These are phyloP conservation scores for Vulpes lagopus DNA, from an alignment of 2,113 vertebrate species.

Conservation along the genomic window DNA sequence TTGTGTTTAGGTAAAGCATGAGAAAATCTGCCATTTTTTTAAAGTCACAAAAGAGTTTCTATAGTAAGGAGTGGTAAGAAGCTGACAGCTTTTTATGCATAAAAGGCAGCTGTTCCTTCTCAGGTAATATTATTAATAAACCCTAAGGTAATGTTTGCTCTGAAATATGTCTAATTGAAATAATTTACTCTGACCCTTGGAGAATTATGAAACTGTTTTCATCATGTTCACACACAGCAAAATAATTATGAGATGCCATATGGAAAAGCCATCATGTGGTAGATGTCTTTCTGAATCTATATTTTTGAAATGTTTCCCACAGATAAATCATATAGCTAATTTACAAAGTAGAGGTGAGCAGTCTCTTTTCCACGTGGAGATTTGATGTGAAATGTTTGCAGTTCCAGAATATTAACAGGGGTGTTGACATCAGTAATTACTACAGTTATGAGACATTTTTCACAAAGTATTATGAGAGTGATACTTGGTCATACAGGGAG, in stretches of 20 bases:
- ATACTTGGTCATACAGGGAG: conserved; percentile 45
- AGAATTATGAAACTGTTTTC: conserved; percentile 93
- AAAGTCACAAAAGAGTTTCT: conserved; percentile 92
- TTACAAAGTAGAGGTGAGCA: conserved; percentile 88
- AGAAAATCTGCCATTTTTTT: conserved; percentile 91
- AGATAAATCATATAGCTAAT: conserved; percentile 90
- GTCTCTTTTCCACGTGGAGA: conserved; percentile 84
- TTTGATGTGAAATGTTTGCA: conserved; percentile 86
- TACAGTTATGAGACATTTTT: conserved; percentile 81
- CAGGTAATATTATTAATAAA: conserved; percentile 97
- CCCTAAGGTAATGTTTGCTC: conserved; percentile 92
- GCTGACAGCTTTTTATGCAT: conserved; percentile 91
- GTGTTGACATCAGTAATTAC: conserved; percentile 87
- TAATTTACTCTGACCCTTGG: conserved; percentile 95
- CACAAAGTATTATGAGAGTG: conserved; percentile 82
- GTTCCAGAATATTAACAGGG: conserved; percentile 85
- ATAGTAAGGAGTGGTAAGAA: conserved; percentile 86
- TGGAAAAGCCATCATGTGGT: conserved; percentile 94
- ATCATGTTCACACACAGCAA: conserved; percentile 92
- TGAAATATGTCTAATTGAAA: conserved; percentile 92
- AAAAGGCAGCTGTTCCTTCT: conserved; percentile 98
- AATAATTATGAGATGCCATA: conserved; percentile 91
- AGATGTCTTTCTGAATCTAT: conserved; percentile 90
- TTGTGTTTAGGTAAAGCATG: conserved; percentile 94
- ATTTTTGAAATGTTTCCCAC: conserved; percentile 90